Evolutionary conservation across 64 coral and sea anemone species (phyloP).

Genomic region (Orbicella faveolata): DNA sequence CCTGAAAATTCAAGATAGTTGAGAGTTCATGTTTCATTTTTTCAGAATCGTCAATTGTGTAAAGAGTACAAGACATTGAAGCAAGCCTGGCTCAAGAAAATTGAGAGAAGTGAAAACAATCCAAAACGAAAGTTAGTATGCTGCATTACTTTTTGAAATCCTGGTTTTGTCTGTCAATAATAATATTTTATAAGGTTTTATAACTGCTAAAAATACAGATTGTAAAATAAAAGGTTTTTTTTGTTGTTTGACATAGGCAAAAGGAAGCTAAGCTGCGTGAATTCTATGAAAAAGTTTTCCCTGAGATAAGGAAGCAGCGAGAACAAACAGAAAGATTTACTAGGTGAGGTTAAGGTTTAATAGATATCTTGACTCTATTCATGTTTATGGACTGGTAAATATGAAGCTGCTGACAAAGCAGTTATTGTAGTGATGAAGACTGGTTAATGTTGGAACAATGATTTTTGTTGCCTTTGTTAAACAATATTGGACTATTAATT

Average conservation of each 20-base stretch:
- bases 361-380: too few relatives aligned
- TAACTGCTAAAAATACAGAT: not conserved
- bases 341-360: conserved; percentile 53
- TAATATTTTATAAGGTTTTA: too few relatives aligned
- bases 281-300: conserved; percentile 98
- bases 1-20: too few relatives aligned
- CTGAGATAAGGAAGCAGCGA: conserved; percentile 93
- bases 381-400: too few relatives aligned
- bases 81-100: conserved; percentile 85
- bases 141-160: not conserved
- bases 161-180: too few relatives aligned
- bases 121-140: conserved; percentile 78
- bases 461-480: too few relatives aligned
- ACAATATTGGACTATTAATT: too few relatives aligned
- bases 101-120: conserved; percentile 85
- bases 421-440: too few relatives aligned
- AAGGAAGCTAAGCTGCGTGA: conserved; percentile 82
- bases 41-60: conserved; percentile 85
- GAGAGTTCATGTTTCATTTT: not conserved
- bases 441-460: too few relatives aligned
- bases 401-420: too few relatives aligned
- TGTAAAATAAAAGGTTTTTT: not conserved
- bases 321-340: conserved; percentile 96
- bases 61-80: conserved; percentile 93
- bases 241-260: conserved; percentile 49